phyloP scores from a whole-genome alignment of 2,888 invertebrate genomes.

The Yponomeuta evonymella region DNA sequence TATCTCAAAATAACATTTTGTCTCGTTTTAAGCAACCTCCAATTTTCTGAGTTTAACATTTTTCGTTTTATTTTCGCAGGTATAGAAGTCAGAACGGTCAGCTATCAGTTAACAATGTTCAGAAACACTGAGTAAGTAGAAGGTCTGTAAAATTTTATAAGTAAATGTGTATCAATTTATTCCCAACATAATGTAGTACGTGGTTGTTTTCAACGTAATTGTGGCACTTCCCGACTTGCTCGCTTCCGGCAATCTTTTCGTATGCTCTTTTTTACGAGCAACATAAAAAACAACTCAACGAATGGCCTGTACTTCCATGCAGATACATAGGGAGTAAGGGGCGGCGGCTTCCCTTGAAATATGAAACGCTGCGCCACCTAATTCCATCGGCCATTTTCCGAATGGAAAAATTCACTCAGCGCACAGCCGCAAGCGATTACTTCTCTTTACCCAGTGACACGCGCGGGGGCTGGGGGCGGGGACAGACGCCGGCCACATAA shows the following conservation, averaged over 20 bases:
- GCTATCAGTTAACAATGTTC: slow-evolving; percentile 1
- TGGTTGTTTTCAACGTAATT: slow-evolving; percentile 38
- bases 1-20: background rate
- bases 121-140: background rate
- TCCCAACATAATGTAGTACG: slow-evolving; percentile 31
- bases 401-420: slow-evolving; percentile 67
- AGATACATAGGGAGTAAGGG: slow-evolving; percentile 31
- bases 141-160: background rate
- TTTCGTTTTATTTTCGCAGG: slow-evolving; percentile 5
- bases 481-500: slow-evolving; percentile 50
- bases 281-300: slow-evolving; percentile 53
- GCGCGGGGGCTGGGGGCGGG: slow-evolving; percentile 33
- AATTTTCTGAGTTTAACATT: background rate
- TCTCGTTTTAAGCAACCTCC: background rate
- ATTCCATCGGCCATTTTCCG: slow-evolving; percentile 62
- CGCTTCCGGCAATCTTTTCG: slow-evolving; percentile 45
- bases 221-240: slow-evolving; percentile 45
- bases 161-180: slow-evolving; percentile 4
- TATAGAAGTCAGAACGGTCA: background rate
- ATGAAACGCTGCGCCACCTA: slow-evolving; percentile 55
- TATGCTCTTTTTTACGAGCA: slow-evolving; percentile 50
- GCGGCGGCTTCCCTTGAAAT: slow-evolving; percentile 45
- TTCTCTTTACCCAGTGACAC: slow-evolving; percentile 59
- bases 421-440: slow-evolving; percentile 62
- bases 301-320: slow-evolving; percentile 35